Conservation (phyloP, 2,888 invertebrate species). For the Hedya salicella region DNA sequence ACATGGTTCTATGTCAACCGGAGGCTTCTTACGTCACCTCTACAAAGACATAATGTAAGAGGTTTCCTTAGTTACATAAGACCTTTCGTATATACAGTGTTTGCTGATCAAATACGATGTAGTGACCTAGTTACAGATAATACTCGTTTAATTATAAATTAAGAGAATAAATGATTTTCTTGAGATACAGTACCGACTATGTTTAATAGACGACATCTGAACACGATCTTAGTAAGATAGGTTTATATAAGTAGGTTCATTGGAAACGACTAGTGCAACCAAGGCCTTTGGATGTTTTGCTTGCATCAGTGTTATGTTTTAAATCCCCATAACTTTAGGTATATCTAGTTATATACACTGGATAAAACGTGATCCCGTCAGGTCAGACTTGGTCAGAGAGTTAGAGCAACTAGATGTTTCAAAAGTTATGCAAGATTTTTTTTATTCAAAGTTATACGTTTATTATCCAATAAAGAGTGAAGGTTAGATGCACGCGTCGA, state of each 20-base stretch:
- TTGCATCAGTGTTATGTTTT: too few relatives aligned
- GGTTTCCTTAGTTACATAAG: background rate
- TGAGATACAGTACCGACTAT: background rate
- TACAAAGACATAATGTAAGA: background rate
- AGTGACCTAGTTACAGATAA: background rate
- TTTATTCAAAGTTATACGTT: too few relatives aligned
- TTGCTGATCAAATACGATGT: background rate
- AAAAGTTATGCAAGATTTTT: too few relatives aligned
- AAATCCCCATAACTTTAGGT: too few relatives aligned
- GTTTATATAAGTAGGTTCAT: too few relatives aligned
- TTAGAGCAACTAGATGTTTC: background rate
- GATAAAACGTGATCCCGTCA: background rate
- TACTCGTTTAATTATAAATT: conserved; percentile 1
- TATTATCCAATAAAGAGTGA: too few relatives aligned
- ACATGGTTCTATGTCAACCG: conserved; percentile 25
- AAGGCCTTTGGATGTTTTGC: too few relatives aligned
- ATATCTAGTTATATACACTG: too few relatives aligned
- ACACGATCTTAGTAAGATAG: background rate
- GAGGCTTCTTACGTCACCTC: background rate
- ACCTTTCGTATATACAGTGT: background rate
- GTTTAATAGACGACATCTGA: background rate
- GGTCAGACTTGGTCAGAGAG: background rate
- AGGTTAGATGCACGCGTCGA: too few relatives aligned
- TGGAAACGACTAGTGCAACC: too few relatives aligned
- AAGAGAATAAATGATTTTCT: background rate